A percentile compares a stretch with the other conserved stretches of the same genome.
Conservation (phyloP, 1,140 invertebrate species). For the Procambarus clarkii region DNA sequence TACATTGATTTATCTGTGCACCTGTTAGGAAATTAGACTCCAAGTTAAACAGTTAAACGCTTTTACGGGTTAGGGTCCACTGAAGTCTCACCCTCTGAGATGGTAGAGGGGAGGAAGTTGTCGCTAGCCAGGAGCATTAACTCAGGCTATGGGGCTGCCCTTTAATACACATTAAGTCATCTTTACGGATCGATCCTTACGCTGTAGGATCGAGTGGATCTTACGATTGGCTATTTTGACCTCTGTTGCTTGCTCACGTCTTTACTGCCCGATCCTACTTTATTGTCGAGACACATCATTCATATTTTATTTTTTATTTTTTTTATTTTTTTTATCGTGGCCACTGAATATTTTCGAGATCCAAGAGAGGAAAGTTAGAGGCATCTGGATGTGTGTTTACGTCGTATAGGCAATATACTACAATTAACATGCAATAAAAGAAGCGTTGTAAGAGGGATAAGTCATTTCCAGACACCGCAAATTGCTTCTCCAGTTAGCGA, state of each 20-base stretch:
- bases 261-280: neutral
- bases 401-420: no score
- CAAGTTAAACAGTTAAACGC: no score
- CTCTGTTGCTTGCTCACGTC: neutral
- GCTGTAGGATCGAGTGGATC: neutral
- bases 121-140: neutral
- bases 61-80: no score
- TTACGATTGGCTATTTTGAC: slow-evolving; percentile 2
- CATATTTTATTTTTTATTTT: neutral
- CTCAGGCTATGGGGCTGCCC: neutral
- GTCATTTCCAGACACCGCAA: neutral
- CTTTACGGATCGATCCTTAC: neutral
- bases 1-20: no score
- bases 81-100: no score
- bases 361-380: no score
- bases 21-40: no score
- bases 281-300: neutral
- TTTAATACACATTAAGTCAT: slow-evolving; percentile 4
- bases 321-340: neutral
- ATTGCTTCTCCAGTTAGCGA: neutral
- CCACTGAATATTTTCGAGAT: no score
- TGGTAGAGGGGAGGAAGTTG: no score
- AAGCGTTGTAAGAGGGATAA: neutral
- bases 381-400: no score
- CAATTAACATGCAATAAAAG: no score